Evolutionary conservation across 2,113 vertebrate genomes (phyloP).

Genomic region (Halcyon malimbica): DNA sequence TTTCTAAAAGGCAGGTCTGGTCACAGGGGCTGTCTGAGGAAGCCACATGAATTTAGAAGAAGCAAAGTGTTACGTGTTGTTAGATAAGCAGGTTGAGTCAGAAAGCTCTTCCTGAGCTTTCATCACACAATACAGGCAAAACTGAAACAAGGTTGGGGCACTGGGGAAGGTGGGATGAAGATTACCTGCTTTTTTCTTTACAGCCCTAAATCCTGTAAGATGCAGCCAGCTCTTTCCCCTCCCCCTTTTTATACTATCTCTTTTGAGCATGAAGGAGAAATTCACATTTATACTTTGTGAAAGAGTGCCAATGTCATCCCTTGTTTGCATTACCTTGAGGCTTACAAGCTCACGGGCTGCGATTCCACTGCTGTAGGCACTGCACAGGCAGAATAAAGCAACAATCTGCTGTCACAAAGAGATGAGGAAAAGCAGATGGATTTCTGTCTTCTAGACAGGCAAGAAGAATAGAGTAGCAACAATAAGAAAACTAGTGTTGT

Average conservation of each 20-base stretch:
- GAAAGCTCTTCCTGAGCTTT: neutral
- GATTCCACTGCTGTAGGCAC: neutral
- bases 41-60: neutral
- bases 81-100: neutral
- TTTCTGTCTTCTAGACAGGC: neutral
- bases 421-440: neutral
- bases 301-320: neutral
- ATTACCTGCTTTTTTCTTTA: neutral
- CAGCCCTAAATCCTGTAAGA: neutral
- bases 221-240: neutral
- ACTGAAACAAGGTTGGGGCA: neutral
- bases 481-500: neutral
- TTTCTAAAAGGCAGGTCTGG: neutral
- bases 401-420: neutral
- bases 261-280: neutral
- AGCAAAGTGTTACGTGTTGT: neutral
- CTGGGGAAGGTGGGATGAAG: neutral
- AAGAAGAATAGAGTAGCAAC: conserved; percentile 22
- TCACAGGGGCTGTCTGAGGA: neutral
- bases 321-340: neutral
- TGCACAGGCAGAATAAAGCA: neutral
- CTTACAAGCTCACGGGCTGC: neutral
- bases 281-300: neutral
- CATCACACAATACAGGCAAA: neutral
- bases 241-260: neutral